Conservation (phyloP, 2,113 vertebrate species). For the Sylvietta virens region DNA sequence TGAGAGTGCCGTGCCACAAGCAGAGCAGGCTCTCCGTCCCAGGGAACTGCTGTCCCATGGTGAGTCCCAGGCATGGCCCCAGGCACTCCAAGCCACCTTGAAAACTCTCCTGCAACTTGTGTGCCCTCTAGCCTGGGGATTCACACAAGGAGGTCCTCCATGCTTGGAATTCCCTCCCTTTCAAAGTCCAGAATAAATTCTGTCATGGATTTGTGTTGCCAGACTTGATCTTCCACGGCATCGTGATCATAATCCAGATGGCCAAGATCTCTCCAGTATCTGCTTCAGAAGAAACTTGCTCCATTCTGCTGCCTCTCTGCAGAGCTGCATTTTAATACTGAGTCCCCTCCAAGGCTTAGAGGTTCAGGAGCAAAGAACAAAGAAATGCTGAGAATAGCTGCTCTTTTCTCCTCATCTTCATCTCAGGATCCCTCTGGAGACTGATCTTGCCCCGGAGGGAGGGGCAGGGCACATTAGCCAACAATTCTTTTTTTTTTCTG, state of each 20-base stretch:
- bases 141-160: background rate
- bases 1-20: accelerated
- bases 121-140: background rate
- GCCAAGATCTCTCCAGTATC: background rate
- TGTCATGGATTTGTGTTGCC: background rate
- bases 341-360: background rate
- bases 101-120: background rate
- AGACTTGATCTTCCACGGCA: background rate
- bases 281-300: constrained; percentile 1
- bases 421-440: constrained; percentile 34
- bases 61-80: background rate
- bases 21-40: background rate
- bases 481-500: constrained; percentile 10
- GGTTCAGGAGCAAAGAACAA: constrained; percentile 35
- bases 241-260: constrained; percentile 31
- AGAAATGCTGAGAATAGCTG: constrained; percentile 54
- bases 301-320: background rate
- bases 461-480: constrained; percentile 50
- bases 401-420: constrained; percentile 52
- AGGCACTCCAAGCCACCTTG: background rate
- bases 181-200: background rate
- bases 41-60: accelerated
- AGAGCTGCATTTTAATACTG: constrained; percentile 21
- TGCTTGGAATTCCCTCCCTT: background rate
- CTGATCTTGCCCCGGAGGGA: constrained; percentile 28